phyloP scores from a whole-genome alignment of 2,113 vertebrate genomes.

The Tachysurus fulvidraco region DNA sequence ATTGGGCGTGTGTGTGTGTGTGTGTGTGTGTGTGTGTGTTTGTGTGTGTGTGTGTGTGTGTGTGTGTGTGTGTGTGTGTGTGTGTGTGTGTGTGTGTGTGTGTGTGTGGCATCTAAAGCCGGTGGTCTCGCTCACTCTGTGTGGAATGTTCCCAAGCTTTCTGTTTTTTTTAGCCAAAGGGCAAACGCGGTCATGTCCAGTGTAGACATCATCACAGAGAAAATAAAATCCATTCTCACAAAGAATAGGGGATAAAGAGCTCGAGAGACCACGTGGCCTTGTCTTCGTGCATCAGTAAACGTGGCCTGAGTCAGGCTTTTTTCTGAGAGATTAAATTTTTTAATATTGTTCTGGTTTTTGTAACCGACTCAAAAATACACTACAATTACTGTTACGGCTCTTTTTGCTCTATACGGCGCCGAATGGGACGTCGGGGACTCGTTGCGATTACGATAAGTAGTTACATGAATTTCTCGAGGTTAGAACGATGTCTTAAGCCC shows the following conservation, averaged over 20 bases:
- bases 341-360: background rate
- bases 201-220: conserved; percentile 25
- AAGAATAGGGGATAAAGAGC: background rate
- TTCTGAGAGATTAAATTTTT: background rate
- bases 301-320: background rate
- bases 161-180: conserved; percentile 55
- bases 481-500: background rate
- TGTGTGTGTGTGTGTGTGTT: background rate
- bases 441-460: background rate
- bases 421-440: background rate
- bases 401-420: background rate
- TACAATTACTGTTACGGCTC: background rate
- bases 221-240: background rate
- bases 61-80: background rate
- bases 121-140: conserved; percentile 21
- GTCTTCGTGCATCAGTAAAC: background rate
- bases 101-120: background rate
- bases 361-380: background rate
- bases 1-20: conserved; percentile 14
- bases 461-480: background rate
- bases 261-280: background rate
- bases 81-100: background rate
- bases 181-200: conserved; percentile 50
- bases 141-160: conserved; percentile 52
- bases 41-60: conserved; percentile 14